These are phyloP conservation scores for Nemotelus nigrinus DNA, from an alignment of 2,888 invertebrate species.

Conservation along the genomic window DNA sequence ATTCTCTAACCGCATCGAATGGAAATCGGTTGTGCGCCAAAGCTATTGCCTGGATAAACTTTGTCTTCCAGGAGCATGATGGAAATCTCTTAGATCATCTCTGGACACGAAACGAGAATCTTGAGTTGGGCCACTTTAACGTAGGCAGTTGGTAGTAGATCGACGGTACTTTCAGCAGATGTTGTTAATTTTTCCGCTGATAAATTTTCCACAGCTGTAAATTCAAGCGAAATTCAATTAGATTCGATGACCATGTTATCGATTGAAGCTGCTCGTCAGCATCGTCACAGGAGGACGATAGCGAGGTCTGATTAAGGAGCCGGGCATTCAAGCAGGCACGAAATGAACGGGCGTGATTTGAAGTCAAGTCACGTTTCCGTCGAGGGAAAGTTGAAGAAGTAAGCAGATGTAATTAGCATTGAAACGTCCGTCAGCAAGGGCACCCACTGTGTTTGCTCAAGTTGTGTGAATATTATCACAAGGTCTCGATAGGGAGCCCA, in stretches of 20 bases:
- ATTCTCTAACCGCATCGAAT: constrained; percentile 15
- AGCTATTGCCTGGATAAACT: constrained; percentile 15
- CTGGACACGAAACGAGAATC: background rate
- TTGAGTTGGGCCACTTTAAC: background rate
- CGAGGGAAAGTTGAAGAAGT: constrained; percentile 32
- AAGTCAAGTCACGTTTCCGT: constrained; percentile 41
- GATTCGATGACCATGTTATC: constrained; percentile 45
- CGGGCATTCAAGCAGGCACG: background rate
- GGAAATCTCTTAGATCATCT: constrained; percentile 8
- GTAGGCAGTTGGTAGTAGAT: background rate
- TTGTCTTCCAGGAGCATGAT: constrained; percentile 26
- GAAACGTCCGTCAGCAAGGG: constrained; percentile 1
- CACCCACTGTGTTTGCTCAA: constrained; percentile 6
- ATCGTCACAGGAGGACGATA: background rate
- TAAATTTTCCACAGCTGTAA: constrained; percentile 31
- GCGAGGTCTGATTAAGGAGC: background rate
- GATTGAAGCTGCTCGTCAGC: background rate
- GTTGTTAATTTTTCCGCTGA: constrained; percentile 2
- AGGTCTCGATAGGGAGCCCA: background rate
- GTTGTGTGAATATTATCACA: constrained; percentile 17
- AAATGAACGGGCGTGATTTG: constrained; percentile 2
- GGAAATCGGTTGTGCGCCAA: constrained; percentile 9
- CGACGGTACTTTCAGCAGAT: background rate
- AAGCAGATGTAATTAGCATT: constrained; percentile 46
- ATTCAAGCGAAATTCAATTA: constrained; percentile 45